These are phyloP conservation scores for Megastigmus dorsalis DNA, from an alignment of 2,888 invertebrate genomes.

Conservation along the genomic window DNA sequence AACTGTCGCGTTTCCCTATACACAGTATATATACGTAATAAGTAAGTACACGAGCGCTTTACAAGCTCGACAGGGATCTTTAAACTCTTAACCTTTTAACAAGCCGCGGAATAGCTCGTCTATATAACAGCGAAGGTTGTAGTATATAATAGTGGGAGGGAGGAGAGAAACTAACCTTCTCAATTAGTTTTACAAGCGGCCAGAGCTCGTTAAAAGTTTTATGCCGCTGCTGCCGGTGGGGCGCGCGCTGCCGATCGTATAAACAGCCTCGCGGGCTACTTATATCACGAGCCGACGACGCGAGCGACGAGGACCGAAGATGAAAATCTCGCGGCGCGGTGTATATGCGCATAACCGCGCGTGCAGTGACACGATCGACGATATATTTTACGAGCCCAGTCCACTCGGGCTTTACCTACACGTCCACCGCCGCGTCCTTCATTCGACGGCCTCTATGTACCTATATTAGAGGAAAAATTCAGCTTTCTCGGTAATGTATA, in stretches of 20 bases:
- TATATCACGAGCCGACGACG: neutral
- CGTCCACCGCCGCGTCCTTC: neutral
- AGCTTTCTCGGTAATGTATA: neutral
- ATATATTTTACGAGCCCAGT: too few species aligned
- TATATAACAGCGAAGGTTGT: slow-evolving; percentile 15
- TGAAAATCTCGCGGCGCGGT: neutral
- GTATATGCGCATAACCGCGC: neutral
- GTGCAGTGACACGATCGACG: neutral
- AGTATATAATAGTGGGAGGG: neutral
- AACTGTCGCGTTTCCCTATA: too few species aligned
- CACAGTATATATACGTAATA: too few species aligned
- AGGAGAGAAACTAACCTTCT: slow-evolving; percentile 50
- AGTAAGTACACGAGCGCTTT: too few species aligned
- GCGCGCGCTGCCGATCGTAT: neutral
- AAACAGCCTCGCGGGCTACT: neutral
- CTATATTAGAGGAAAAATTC: neutral
- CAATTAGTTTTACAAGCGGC: slow-evolving; percentile 66
- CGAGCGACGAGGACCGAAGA: too few species aligned
- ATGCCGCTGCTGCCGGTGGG: slow-evolving; percentile 47
- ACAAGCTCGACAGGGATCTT: too few species aligned
- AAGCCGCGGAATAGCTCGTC: too few species aligned
- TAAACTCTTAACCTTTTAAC: too few species aligned
- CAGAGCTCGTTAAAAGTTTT: slow-evolving; percentile 68
- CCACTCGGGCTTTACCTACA: too few species aligned
- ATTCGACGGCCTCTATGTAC: neutral